Percentiles rank a stretch among this genome's conserved stretches.
phyloP scores from a whole-genome alignment of 1,140 invertebrate species.

The Lineus longissimus region DNA sequence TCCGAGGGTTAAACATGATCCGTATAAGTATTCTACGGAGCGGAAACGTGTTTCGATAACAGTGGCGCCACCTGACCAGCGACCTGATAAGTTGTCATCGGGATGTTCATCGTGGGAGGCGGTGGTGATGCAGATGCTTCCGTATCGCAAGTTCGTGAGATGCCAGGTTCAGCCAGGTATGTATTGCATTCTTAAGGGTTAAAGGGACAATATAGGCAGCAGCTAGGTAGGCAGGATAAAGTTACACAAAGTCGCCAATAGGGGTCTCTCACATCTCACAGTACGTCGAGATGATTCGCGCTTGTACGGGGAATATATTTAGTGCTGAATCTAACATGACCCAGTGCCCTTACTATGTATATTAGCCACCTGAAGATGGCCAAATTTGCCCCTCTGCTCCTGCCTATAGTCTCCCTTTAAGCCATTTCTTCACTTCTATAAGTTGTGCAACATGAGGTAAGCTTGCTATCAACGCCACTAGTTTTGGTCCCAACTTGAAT shows the following conservation, averaged over 20 bases:
- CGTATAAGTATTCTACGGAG: background rate
- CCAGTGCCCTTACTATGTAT: no score
- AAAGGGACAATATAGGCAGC: background rate
- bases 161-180: slow-evolving; percentile 4
- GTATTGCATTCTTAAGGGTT: background rate
- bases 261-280: no score
- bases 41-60: background rate
- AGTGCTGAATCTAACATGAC: no score
- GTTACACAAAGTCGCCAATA: no score
- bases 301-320: no score
- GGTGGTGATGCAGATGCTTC: background rate
- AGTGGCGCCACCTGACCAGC: background rate
- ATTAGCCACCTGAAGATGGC: no score
- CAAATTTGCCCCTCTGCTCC: no score
- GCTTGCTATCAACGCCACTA: background rate
- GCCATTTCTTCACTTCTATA: background rate
- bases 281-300: no score
- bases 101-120: background rate
- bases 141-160: background rate
- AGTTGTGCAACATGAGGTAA: background rate
- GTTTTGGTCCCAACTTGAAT: no score
- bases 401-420: no score
- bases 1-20: background rate
- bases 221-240: no score
- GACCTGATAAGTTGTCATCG: background rate